A percentile compares a stretch with the other conserved stretches of the same genome.
phyloP scores from a whole-genome alignment of 2,888 invertebrate species.

The Rhagophthalmus giganteus region DNA sequence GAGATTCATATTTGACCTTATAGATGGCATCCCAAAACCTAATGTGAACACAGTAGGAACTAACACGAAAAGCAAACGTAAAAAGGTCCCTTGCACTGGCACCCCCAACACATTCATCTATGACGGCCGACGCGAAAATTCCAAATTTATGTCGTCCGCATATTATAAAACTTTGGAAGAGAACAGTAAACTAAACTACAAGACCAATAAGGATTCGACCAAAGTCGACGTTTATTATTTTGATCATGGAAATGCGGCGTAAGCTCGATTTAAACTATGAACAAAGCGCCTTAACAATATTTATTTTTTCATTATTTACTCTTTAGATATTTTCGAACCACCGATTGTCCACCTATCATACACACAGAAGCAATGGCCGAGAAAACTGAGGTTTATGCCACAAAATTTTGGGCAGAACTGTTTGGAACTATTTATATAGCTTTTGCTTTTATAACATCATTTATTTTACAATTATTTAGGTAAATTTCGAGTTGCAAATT shows the following conservation, averaged over 20 bases:
- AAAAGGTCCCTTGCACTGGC: background rate
- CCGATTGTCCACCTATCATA: constrained; percentile 64
- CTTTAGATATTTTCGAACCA: constrained; percentile 62
- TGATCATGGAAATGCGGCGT: constrained; percentile 68
- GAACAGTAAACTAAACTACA: background rate
- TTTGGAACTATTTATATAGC: constrained; percentile 66
- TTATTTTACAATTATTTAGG: constrained; percentile 63
- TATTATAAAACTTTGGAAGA: constrained; percentile 11
- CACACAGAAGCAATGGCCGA: constrained; percentile 62
- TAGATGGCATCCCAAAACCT: constrained; percentile 46
- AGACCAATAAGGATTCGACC: constrained; percentile 24
- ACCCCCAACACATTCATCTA: constrained; percentile 4
- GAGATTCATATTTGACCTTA: constrained; percentile 51
- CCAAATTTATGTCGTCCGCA: background rate
- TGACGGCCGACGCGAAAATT: constrained; percentile 2
- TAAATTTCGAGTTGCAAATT: too few relatives aligned
- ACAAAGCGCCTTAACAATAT: background rate
- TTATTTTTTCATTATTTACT: background rate
- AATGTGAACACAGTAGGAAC: constrained; percentile 38
- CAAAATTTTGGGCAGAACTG: constrained; percentile 69
- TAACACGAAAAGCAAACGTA: constrained; percentile 35
- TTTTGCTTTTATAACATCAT: constrained; percentile 63
- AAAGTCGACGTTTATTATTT: constrained; percentile 69
- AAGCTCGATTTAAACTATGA: constrained; percentile 33
- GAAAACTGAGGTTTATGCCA: constrained; percentile 62